Base-by-base conservation (phyloP, 2,797 vertebrate species). In the Syndactyla subalaris region DNA sequence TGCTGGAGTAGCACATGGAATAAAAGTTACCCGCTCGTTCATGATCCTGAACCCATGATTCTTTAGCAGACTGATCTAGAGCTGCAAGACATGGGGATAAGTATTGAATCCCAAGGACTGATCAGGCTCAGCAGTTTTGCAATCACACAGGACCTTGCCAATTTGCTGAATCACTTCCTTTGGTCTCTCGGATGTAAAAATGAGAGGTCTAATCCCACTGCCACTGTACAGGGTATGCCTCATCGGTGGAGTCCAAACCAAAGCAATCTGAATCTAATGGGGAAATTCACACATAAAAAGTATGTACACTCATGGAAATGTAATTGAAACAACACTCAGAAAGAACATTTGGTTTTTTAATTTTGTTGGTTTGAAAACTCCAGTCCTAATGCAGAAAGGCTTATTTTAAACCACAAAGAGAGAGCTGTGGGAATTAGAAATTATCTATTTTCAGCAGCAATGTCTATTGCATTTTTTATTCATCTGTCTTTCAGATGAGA, bases 151-250 rank as follows among this genome's bases (percentile, higher is more conserved):
- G 80, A 88, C 88, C 52, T 85, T 93, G 94, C 91, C 94, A 96
- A 5, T 86, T 70, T 88, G 92, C 88, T 96, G 91, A 95, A 49
- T 95, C 94, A 96, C 89, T 97, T 96, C 95, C 93, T 91, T 73
- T 95, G 79, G 94, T 87, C 77, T 74, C 63, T 92, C 2, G 0
- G 83, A 88, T 94, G 80, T 78, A 12, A 82, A 90, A 92, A 73
- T 1, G 54, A 88, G 87, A 94, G 63, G 77, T 88, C 89, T 95
- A 92, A 94, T 94, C 92, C 83, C 85, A 76, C 71, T 77, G 94
- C 91, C 93, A 92, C 89, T 63, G 67, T 34, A 59, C 79, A 34
- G 62, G 51, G 52, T 80, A 90, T 88, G 91, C 55, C 77, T 96
- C 88, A 91, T 91, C 2, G 0, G 10, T 54, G 52, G 59, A 77